Evolutionary conservation across 2,113 vertebrate genomes (phyloP).

Genomic region (Acanthochromis polyacanthus): DNA sequence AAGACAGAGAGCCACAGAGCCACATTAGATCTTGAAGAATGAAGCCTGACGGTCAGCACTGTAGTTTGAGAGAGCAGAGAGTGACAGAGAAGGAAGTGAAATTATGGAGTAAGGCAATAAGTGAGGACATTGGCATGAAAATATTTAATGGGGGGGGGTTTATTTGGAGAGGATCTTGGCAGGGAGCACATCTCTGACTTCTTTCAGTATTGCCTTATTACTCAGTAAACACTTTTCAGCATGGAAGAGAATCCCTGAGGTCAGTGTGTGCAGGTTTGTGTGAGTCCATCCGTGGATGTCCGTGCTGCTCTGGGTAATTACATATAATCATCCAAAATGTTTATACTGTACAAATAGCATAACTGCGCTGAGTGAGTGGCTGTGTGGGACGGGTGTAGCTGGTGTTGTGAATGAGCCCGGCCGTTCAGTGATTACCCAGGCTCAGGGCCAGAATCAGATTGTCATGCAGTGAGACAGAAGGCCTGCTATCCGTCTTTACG

Average conservation of each 20-base stretch:
- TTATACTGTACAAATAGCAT: conserved; percentile 77
- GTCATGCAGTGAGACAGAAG: conserved; percentile 37
- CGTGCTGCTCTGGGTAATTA: conserved; percentile 70
- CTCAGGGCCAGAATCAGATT: conserved; percentile 46
- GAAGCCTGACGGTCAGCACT: conserved; percentile 42
- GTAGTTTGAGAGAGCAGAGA: conserved; percentile 40
- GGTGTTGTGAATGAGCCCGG: conserved; percentile 36
- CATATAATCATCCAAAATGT: conserved; percentile 80
- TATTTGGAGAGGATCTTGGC: conserved; percentile 69
- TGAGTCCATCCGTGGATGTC: conserved; percentile 54
- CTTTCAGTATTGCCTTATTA: conserved; percentile 65
- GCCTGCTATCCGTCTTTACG: conserved; percentile 32
- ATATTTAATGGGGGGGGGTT: conserved; percentile 64
- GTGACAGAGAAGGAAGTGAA: conserved; percentile 14
- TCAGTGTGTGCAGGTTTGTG: conserved; percentile 44
- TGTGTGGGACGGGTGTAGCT: conserved; percentile 48
- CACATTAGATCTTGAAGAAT: conserved; percentile 48
- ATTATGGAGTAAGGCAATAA: conserved; percentile 52
- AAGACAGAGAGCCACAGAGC: conserved; percentile 49
- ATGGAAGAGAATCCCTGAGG: conserved; percentile 65
- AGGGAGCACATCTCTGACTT: conserved; percentile 52
- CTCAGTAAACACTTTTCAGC: conserved; percentile 69
- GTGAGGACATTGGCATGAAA: conserved; percentile 57
- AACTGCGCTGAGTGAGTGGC: conserved; percentile 66
- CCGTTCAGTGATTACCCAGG: conserved; percentile 58